Evolutionary conservation across 1,140 invertebrate species (phyloP), one percentile per base, ranked within the genome.

Genomic region (Oreohelix idahoensis): DNA sequence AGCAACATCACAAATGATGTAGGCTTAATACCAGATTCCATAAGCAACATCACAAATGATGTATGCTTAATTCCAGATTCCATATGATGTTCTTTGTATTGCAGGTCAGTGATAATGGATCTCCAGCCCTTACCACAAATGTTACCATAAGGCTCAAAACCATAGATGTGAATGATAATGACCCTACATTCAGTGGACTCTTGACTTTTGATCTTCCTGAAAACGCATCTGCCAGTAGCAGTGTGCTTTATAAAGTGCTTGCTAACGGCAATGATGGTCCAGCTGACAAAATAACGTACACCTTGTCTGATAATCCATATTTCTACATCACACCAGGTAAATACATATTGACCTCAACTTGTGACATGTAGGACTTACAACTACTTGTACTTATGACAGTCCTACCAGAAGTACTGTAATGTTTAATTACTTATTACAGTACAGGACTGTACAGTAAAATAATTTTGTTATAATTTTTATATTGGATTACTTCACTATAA

Each of bases 121-220:
- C 66, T 1, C 74, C 84, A 29, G 63, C 70, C 13, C 35, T 29
- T 0, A 84, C 78, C 23, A 83, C 86, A n/a, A 81, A 85, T 17
- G 85, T 84, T 13, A 86, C 75, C 10, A 71, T 90, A 0, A 86
- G 35, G 32, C 38, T 90, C 4, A 69, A 71, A 17, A 85, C 89
- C 23, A 83, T 75, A 36, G 87, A 90, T 75, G 80, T 89, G 0
- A 90, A 90, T 74, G 89, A 90, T n/a, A 83, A 84, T 79, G 70
- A 74, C 17, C 89, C 89, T 20, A n/a, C 74, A 0, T 87, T 88
- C 63, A 69, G 79, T 26, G 79, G 76, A 5, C 76, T 66, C 1
- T 86, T 85, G 66, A 75, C 78, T 1, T 83, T 82, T 20, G 84
- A 80, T 29, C 76, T 89, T 0, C 79, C 76, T 1, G 87, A 88